Evolutionary conservation across 2,888 invertebrate genomes (phyloP), one percentile per base, ranked within the genome.

Genomic region (Myopa tessellatipennis): DNA sequence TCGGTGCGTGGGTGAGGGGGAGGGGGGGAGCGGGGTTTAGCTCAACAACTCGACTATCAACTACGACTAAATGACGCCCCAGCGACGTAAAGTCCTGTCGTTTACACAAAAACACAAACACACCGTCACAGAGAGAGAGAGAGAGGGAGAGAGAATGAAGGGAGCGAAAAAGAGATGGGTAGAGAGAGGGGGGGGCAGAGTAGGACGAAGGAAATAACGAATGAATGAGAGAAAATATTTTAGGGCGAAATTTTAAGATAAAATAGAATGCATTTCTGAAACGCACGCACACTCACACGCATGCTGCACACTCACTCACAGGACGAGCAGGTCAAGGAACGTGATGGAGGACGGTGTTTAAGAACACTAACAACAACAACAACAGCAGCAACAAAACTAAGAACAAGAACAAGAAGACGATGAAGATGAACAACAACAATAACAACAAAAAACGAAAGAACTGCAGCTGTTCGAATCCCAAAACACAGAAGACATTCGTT

Each of bases 241-340:
- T 38, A 45, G 45, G 45, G 68, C 18, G 58, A 36, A 68, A 69
- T 69, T 75, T 75, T 60, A 58, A 63, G 69, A 45, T 14, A 60
- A 68, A 75, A 69, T 58, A 69, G 50, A 45, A 45, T 45, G 45
- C 6, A 45, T 45, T 60, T 68, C 68, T 14, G 69, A 52, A 65
- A 76, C 65, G 73, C 74, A 18, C 79, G 5, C 55, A 55, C 6
- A 45, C 45, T 8, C 45, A 6, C 45, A 45, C 45, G 45, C 45
- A 45, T 10, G 10, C 10, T 45, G 45, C 45, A 45, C 84, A 86
- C 85, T 85, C 84, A 85, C 85, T 85, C 84, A 85, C 85, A 87
- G 87, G 87, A 87, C 87, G 85, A 87, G 86, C 87, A 87, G 86
- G 87, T 87, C 86, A 86, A 45, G 45, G 45, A 45, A 45, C 45